A percentile compares a stretch with the other conserved stretches of the same genome.
Evolutionary conservation across 2,113 vertebrate genomes (phyloP).

Genomic region (Ranitomeya imitator): DNA sequence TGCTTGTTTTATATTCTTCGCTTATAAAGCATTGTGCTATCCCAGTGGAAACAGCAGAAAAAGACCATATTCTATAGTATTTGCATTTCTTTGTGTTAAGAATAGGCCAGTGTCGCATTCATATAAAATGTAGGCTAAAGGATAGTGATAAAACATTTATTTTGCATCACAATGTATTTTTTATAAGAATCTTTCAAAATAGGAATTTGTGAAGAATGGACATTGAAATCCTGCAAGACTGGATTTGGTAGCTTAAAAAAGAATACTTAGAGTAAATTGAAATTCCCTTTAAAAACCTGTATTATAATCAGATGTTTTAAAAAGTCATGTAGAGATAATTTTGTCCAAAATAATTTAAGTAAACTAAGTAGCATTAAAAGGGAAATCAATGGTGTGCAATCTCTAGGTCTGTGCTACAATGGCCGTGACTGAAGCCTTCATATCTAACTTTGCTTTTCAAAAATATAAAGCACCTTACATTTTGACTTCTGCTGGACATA

Average conservation of each 20-base stretch:
- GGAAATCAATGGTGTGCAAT: no score
- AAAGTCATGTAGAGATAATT: not conserved
- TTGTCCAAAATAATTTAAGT: not conserved
- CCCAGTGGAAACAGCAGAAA: not conserved
- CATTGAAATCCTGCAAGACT: not conserved
- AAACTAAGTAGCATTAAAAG: no score
- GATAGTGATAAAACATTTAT: constrained; percentile 4
- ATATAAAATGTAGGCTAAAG: not conserved
- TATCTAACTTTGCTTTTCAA: no score
- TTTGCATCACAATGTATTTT: not conserved
- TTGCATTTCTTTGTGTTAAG: not conserved
- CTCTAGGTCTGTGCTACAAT: no score
- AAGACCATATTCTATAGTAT: not conserved
- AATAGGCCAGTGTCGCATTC: not conserved
- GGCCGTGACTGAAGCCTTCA: no score
- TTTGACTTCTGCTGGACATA: no score
- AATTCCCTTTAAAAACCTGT: not conserved
- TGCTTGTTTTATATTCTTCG: not conserved
- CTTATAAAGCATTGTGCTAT: not conserved
- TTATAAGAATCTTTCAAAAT: not conserved
- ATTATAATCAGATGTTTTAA: not conserved
- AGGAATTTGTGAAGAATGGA: not conserved
- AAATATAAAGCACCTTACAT: no score
- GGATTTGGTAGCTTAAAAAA: not conserved
- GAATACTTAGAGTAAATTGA: not conserved